Percentiles rank a stretch among this genome's conserved stretches.
Conservation (phyloP, 2,113 vertebrate genomes). For the Daubentonia madagascariensis region DNA sequence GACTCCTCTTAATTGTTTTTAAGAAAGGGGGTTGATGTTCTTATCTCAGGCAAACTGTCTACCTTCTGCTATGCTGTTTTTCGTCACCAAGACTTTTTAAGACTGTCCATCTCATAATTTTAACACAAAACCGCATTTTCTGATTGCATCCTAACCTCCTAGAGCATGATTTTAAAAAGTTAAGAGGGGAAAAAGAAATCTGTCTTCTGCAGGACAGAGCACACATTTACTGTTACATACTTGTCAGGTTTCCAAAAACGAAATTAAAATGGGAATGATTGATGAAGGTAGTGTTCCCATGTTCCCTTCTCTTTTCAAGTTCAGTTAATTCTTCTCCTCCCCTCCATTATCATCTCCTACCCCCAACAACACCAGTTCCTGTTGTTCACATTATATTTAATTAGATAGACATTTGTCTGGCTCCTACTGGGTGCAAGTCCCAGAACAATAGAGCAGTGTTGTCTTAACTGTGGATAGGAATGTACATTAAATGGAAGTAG, state of each 20-base stretch:
- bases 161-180: not conserved
- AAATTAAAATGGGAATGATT: slow-evolving; percentile 40
- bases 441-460: not conserved
- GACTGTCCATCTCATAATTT: not conserved
- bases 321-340: not conserved
- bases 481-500: not conserved
- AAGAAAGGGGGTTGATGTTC: not conserved
- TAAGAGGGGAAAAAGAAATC: not conserved
- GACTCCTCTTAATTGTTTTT: not conserved
- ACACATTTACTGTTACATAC: not conserved
- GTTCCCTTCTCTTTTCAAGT: not conserved
- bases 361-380: not conserved
- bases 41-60: slow-evolving; percentile 5
- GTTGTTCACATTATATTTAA: not conserved
- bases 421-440: not conserved
- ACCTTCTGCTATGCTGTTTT: not conserved
- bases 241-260: not conserved
- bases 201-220: not conserved
- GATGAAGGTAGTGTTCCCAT: not conserved
- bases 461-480: not conserved
- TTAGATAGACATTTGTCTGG: not conserved
- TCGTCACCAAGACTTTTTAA: slow-evolving; percentile 1
- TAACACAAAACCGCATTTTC: not conserved
- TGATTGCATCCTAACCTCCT: not conserved
- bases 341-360: not conserved